Percentiles rank a stretch among this genome's conserved stretches.
phyloP scores from a whole-genome alignment of 2,113 vertebrate genomes.

The Apodemus speciosus region DNA sequence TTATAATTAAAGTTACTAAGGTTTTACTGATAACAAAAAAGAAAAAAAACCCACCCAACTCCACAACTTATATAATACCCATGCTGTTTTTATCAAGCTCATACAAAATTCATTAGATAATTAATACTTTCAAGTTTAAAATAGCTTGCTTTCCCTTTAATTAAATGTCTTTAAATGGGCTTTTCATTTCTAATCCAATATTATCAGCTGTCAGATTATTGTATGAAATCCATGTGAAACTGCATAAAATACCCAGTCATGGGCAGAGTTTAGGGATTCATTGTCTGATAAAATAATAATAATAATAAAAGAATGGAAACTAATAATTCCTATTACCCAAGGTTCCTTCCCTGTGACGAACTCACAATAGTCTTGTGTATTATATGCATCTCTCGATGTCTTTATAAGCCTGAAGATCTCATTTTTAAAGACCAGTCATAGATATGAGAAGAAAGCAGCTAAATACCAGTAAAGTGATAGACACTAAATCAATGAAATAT shows the following conservation, averaged over 20 bases:
- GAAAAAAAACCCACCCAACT: background rate
- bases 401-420: background rate
- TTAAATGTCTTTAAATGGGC: background rate
- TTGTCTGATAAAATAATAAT: background rate
- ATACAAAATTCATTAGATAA: background rate
- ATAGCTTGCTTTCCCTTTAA: slow-evolving; percentile 41
- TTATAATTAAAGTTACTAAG: background rate
- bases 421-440: background rate
- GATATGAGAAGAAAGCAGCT: background rate
- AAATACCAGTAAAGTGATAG: background rate
- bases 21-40: background rate
- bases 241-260: slow-evolving; percentile 14
- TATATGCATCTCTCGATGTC: background rate
- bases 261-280: background rate
- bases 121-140: slow-evolving; percentile 36
- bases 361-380: background rate
- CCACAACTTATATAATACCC: background rate
- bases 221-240: background rate
- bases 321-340: background rate
- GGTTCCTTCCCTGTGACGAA: background rate
- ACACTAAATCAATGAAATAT: background rate
- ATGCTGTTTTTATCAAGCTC: slow-evolving; percentile 7
- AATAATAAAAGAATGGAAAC: background rate
- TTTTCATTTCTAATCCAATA: slow-evolving; percentile 19
- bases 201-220: slow-evolving; percentile 37